phyloP scores from a whole-genome alignment of 2,888 invertebrate genomes.

The Temnothorax rugatulus region DNA sequence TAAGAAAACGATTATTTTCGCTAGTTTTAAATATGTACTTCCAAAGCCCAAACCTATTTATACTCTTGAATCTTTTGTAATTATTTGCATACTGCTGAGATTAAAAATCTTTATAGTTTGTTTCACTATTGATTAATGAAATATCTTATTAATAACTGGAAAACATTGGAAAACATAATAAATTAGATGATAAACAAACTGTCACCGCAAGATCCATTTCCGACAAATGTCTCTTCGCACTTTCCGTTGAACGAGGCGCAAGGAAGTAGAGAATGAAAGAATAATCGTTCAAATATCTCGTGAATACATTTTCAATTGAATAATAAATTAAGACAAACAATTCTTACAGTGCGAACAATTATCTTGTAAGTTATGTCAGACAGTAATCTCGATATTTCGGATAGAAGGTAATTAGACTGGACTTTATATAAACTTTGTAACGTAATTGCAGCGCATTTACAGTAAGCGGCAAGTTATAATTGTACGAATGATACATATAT shows the following conservation, averaged over 20 bases:
- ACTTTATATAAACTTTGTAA: slow-evolving; percentile 14
- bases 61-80: slow-evolving; percentile 3
- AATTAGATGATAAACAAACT: neutral
- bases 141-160: neutral
- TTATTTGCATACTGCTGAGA: neutral
- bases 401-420: slow-evolving; percentile 10
- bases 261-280: slow-evolving; percentile 36
- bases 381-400: slow-evolving; percentile 6
- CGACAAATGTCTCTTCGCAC: neutral
- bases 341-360: slow-evolving; percentile 17
- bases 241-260: slow-evolving; percentile 7
- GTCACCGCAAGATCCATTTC: neutral
- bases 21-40: slow-evolving; percentile 17
- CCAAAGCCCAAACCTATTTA: slow-evolving; percentile 5
- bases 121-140: neutral
- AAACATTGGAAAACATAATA: slow-evolving; percentile 13
- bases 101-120: neutral
- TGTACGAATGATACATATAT: slow-evolving; percentile 4
- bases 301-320: slow-evolving; percentile 33
- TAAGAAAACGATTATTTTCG: slow-evolving; percentile 3
- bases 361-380: slow-evolving; percentile 6
- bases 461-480: slow-evolving; percentile 13
- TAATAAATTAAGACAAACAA: slow-evolving; percentile 45
- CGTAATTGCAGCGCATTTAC: slow-evolving; percentile 14
- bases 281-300: slow-evolving; percentile 25